Percentiles rank a stretch among this genome's conserved stretches.
phyloP scores from a whole-genome alignment of 2,113 vertebrate species.

The Coryphaenoides rupestris region DNA sequence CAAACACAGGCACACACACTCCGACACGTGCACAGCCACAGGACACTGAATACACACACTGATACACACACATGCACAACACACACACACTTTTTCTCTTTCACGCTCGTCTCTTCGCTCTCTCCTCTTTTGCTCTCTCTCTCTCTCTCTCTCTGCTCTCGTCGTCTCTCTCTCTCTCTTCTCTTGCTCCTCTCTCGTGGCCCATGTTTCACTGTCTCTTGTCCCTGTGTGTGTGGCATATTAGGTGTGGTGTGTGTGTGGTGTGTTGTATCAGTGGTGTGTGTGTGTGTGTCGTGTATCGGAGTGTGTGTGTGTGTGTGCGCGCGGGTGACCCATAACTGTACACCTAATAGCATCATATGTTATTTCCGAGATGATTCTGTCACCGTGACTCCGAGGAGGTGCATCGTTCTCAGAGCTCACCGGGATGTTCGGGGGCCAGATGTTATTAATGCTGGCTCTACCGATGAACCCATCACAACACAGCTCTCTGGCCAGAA shows the following conservation, averaged over 20 bases:
- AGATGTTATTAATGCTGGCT: conserved; percentile 53
- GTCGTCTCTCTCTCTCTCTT: no score
- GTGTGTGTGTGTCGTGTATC: conserved; percentile 41
- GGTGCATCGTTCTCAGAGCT: conserved; percentile 8
- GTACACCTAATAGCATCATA: conserved; percentile 46
- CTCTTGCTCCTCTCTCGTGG: no score
- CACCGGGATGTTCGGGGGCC: conserved; percentile 24
- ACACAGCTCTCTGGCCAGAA: conserved; percentile 33
- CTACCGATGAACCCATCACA: conserved; percentile 47
- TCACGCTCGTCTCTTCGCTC: no score
- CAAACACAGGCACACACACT: no score
- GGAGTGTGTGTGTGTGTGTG: conserved; percentile 33
- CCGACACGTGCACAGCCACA: no score
- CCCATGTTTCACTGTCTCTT: no score
- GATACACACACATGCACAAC: no score
- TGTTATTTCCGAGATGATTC: conserved; percentile 44
- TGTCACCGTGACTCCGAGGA: conserved; percentile 32
- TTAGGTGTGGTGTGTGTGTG: not conserved
- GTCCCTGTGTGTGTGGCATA: conserved; percentile 33
- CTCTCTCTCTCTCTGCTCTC: no score
- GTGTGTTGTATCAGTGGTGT: conserved; percentile 46
- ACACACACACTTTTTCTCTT: no score
- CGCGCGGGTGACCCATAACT: conserved; percentile 41
- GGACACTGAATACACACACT: no score
- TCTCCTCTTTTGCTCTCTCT: no score